These are phyloP conservation scores for Dasypolia templi DNA, from an alignment of 2,888 invertebrate species.

Conservation along the genomic window DNA sequence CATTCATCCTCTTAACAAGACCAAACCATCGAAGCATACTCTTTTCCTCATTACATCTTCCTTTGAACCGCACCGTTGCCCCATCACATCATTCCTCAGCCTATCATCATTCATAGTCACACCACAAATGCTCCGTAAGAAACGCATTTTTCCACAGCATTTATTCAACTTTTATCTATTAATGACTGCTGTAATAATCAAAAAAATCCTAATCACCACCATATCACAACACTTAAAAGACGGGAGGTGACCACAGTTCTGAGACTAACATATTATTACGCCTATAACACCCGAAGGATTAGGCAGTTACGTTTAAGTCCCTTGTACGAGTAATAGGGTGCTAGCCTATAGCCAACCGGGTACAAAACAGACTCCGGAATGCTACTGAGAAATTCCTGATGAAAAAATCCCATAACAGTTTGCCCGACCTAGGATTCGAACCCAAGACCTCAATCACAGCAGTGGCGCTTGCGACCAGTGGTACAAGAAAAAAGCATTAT, in stretches of 20 bases:
- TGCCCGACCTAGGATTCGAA: too few relatives aligned
- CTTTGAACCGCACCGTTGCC: too few relatives aligned
- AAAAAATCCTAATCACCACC: slow-evolving; percentile 5
- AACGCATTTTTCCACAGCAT: too few relatives aligned
- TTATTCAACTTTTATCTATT: too few relatives aligned
- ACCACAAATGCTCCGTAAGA: too few relatives aligned
- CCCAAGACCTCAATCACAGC: neutral
- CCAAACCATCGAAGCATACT: too few relatives aligned
- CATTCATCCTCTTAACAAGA: too few relatives aligned
- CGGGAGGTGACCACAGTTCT: neutral
- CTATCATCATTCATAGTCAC: too few relatives aligned
- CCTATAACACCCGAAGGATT: too few relatives aligned
- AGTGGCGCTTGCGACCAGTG: neutral
- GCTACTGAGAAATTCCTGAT: neutral
- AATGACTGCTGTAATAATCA: slow-evolving; percentile 19
- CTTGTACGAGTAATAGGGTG: neutral
- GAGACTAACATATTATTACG: neutral
- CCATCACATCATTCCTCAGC: too few relatives aligned
- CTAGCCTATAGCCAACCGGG: neutral
- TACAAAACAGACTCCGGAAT: neutral
- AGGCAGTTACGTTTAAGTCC: neutral
- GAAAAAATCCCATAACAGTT: neutral
- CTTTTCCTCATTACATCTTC: too few relatives aligned
- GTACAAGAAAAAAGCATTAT: neutral
- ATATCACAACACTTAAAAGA: slow-evolving; percentile 8